Evolutionary conservation across 2,888 invertebrate species (phyloP), one percentile per base, ranked within the genome.

Genomic region (Melolontha melolontha): DNA sequence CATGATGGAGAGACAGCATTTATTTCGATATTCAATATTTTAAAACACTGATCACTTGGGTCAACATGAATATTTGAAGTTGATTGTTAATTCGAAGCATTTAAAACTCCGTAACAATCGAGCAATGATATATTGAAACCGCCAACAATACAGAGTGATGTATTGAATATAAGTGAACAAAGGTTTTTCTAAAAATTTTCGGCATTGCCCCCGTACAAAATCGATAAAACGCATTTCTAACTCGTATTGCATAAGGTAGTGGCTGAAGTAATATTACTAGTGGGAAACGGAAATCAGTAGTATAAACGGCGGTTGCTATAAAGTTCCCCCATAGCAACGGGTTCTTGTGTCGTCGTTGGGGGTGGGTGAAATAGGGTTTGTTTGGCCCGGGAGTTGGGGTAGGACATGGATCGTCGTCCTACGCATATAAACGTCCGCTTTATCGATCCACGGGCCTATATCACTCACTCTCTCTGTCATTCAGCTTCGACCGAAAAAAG

Each of bases 301-400:
- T 55, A 57, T 66, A 57, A 66, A 66, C 66, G 71, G 67, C 76
- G 76, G 76, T 76, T 75, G 77, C 78, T 76, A 77, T 72, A 73
- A 75, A 71, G 73, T 70, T 72, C 77, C 77, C 78, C 78, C 78
- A 75, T 79, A 77, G 78, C 78, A 79, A 79, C 78, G 75, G 66
- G 73, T 71, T 72, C 73, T 72, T 72, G 65, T 49, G 71, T 67
- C 51, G 72, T 63, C 72, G 65, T 70, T 71, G 74, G 69, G 72
- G 72, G 72, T 71, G 70, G 71, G 72, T 71, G 70, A 68, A 65
- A 66, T 70, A 72, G 78, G 78, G 77, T 79, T 79, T 78, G 78
- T 79, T 79, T 78, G 74, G 78, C 77, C 78, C 77, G 78, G 77
- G 78, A 76, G 77, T 79, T 79, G 77, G 77, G 78, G 77, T 77